These are phyloP conservation scores for Crocallis elinguaria DNA, from an alignment of 2,888 invertebrate genomes.

Conservation along the genomic window DNA sequence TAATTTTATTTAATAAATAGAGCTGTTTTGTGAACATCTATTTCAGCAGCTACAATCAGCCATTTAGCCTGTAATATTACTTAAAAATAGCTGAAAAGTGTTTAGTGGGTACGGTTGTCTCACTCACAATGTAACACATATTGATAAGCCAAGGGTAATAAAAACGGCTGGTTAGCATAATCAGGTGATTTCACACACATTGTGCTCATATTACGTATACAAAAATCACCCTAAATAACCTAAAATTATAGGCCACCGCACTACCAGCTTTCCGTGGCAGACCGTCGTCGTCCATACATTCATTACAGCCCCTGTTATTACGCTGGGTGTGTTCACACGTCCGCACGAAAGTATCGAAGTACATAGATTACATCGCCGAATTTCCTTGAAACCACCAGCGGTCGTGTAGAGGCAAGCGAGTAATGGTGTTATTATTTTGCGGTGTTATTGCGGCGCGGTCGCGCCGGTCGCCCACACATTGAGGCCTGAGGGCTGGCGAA, in stretches of 20 bases:
- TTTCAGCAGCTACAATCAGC: no score
- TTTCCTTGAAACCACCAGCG: constrained; percentile 43
- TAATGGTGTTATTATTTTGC: constrained; percentile 56
- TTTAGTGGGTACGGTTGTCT: no score
- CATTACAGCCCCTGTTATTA: constrained; percentile 35
- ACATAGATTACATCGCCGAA: constrained; percentile 39
- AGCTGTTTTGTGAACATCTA: no score
- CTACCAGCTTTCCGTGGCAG: constrained; percentile 17
- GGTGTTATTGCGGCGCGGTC: constrained; percentile 43
- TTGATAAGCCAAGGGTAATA: background rate
- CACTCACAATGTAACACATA: background rate
- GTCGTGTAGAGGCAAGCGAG: constrained; percentile 38
- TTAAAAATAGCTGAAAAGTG: no score
- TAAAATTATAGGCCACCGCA: constrained; percentile 18
- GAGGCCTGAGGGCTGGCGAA: constrained; percentile 34
- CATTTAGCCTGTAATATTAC: no score
- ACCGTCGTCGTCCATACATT: constrained; percentile 26
- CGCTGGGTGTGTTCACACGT: constrained; percentile 35
- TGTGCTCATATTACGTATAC: background rate
- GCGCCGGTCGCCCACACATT: constrained; percentile 32
- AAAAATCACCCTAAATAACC: constrained; percentile 21
- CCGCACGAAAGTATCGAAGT: constrained; percentile 26
- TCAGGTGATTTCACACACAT: background rate
- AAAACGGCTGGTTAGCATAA: background rate
- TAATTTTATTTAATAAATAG: no score